A percentile compares a stretch with the other conserved stretches of the same genome.
Conservation (phyloP, 2,888 invertebrate species). For the Chloroclystis v-ata region DNA sequence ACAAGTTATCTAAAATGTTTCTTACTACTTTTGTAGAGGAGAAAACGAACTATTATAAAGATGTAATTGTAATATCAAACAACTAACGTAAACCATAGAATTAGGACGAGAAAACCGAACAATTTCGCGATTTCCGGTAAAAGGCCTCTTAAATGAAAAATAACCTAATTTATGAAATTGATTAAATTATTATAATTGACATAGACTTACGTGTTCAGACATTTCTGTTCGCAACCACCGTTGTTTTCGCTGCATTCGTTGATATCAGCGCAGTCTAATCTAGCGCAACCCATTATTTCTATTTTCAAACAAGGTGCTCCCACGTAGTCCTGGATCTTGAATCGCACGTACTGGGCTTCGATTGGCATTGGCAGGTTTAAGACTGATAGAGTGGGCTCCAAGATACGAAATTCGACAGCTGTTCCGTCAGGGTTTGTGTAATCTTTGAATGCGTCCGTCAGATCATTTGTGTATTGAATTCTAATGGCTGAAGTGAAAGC, state of each 20-base stretch:
- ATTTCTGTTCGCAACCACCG: conserved; percentile 96
- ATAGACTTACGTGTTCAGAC: conserved; percentile 83
- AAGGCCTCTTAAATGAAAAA: no score
- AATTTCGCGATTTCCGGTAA: no score
- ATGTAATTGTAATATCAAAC: no score
- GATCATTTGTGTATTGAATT: conserved; percentile 91
- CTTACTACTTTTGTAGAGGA: no score
- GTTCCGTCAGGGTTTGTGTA: conserved; percentile 95
- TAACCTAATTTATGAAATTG: not conserved
- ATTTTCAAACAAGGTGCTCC: conserved; percentile 93
- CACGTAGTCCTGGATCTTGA: conserved; percentile 91
- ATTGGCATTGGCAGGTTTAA: conserved; percentile 93
- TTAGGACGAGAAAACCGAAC: no score
- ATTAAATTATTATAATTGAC: not conserved
- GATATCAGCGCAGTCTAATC: conserved; percentile 91
- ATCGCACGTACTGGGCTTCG: conserved; percentile 91
- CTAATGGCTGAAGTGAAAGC: conserved; percentile 95
- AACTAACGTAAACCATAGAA: no score
- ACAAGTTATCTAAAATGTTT: no score
- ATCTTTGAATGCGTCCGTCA: conserved; percentile 93
- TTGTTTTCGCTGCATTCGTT: conserved; percentile 92
- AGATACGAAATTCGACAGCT: conserved; percentile 93
- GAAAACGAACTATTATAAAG: no score
- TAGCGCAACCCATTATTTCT: conserved; percentile 95
- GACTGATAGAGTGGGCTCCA: conserved; percentile 93